Evolutionary conservation across 37 sponge, comb jelly and placozoan species (phyloP).

Genomic region (Tethya wilhelma): DNA sequence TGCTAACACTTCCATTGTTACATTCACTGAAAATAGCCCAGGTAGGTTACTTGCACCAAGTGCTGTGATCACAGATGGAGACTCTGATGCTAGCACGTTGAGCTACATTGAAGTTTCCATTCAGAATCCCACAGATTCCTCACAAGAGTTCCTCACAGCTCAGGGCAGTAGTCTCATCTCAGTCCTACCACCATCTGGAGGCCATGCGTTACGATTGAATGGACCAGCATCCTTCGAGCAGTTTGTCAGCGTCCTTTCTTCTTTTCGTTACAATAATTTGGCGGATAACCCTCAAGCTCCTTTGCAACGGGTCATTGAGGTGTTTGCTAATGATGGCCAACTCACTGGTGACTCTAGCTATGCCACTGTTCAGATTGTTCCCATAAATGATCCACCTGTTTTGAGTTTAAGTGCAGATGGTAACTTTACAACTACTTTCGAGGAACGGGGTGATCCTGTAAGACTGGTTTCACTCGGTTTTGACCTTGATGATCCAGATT

Average conservation of each 20-base stretch:
- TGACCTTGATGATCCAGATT: constrained; percentile 57
- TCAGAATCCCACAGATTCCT: constrained; percentile 30
- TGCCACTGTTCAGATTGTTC: constrained; percentile 21
- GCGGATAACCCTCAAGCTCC: constrained; percentile 50
- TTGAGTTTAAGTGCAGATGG: constrained; percentile 14
- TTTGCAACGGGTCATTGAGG: constrained; percentile 27
- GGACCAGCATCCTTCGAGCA: constrained; percentile 53
- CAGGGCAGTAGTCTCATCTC: constrained; percentile 4
- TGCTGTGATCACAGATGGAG: constrained; percentile 27
- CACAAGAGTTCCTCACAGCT: constrained; percentile 37
- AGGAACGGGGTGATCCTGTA: constrained; percentile 34
- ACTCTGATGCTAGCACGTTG: constrained; percentile 34
- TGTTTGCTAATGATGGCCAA: constrained; percentile 66
- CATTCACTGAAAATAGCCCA: constrained; percentile 23
- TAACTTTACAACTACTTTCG: constrained; percentile 26
- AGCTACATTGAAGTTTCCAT: constrained; percentile 35
- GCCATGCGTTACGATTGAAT: constrained; percentile 1
- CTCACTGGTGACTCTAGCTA: constrained; percentile 38
- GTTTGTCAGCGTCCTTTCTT: constrained; percentile 20
- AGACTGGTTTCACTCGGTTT: constrained; percentile 3
- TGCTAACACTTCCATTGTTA: constrained; percentile 2
- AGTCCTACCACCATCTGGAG: constrained; percentile 40
- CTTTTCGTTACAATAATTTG: constrained; percentile 36
- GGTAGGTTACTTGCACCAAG: constrained; percentile 14
- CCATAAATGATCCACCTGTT: constrained; percentile 74